Percentiles rank a stretch among this genome's conserved stretches.
phyloP scores from a whole-genome alignment of 2,797 vertebrate genomes.

The Neosilurus hyrtlii region DNA sequence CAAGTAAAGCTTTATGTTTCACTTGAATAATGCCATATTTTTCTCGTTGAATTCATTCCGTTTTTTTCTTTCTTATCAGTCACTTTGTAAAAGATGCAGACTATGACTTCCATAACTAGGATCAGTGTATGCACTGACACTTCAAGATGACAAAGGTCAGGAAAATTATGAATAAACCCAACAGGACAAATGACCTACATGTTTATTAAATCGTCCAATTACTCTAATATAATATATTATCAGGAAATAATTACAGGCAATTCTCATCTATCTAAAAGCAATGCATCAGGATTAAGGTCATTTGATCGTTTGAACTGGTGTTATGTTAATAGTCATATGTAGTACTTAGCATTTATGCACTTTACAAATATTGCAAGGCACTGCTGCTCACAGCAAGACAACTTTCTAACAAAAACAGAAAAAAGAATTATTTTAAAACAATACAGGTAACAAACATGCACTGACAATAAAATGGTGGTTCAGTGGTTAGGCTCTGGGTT shows the following conservation, averaged over 20 bases:
- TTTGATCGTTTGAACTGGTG: not conserved
- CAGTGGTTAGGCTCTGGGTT: too few species aligned
- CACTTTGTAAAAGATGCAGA: not conserved
- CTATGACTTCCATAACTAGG: not conserved
- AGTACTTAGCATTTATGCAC: not conserved
- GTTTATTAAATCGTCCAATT: conserved; percentile 34
- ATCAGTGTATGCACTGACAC: not conserved
- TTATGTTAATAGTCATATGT: not conserved
- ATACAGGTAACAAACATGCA: not conserved
- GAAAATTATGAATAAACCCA: conserved; percentile 11
- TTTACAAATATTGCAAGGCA: not conserved
- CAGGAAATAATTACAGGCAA: not conserved
- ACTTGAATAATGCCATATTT: not conserved
- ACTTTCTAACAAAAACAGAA: not conserved
- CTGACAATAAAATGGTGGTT: not conserved
- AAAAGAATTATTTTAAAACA: not conserved
- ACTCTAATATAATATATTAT: not conserved
- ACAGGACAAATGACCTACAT: conserved; percentile 17
- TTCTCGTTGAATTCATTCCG: conserved; percentile 20
- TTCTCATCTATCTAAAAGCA: not conserved
- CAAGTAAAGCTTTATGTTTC: not conserved
- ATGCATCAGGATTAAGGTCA: too few species aligned
- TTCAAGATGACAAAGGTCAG: conserved; percentile 5
- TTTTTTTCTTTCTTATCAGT: conserved; percentile 4
- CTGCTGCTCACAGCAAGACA: not conserved